Percentiles rank a stretch among this genome's conserved stretches.
Conservation (phyloP, 2,888 invertebrate genomes). For the Tribolium freemani region DNA sequence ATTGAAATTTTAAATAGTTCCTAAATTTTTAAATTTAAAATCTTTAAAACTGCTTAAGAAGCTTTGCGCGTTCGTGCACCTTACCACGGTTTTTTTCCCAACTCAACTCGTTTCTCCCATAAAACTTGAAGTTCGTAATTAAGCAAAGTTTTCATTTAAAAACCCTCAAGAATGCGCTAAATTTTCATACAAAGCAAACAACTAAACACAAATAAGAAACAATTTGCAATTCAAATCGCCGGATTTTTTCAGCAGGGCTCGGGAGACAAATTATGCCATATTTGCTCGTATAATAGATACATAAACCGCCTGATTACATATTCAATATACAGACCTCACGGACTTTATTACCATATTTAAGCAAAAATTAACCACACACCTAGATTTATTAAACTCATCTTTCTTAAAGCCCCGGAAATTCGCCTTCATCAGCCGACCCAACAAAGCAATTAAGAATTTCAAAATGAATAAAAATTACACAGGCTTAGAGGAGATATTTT, state of each 20-base stretch:
- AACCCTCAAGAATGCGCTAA: slow-evolving; percentile 13
- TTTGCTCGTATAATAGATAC: slow-evolving; percentile 42
- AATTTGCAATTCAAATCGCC: slow-evolving; percentile 47
- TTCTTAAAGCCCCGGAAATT: neutral
- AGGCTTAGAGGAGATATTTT: too few relatives aligned
- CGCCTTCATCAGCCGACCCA: neutral
- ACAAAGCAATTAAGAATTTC: neutral
- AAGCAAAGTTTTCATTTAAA: slow-evolving; percentile 2
- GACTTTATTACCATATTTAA: slow-evolving; percentile 32
- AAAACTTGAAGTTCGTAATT: neutral
- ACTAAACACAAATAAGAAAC: slow-evolving; percentile 34
- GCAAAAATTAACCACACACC: slow-evolving; percentile 18
- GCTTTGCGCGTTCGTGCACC: slow-evolving; percentile 25
- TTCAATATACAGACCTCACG: slow-evolving; percentile 41
- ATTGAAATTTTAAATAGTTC: slow-evolving; percentile 53
- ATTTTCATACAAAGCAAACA: slow-evolving; percentile 39
- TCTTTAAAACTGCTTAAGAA: slow-evolving; percentile 38
- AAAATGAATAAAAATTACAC: neutral
- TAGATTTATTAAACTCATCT: slow-evolving; percentile 8
- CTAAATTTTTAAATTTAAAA: slow-evolving; percentile 51
- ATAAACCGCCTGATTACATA: slow-evolving; percentile 47
- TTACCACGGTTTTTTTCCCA: slow-evolving; percentile 17
- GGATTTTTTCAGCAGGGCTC: slow-evolving; percentile 34
- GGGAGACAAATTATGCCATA: slow-evolving; percentile 41
- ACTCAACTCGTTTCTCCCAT: neutral